Conservation (phyloP, 2,113 vertebrate species). For the Eira barbara region DNA sequence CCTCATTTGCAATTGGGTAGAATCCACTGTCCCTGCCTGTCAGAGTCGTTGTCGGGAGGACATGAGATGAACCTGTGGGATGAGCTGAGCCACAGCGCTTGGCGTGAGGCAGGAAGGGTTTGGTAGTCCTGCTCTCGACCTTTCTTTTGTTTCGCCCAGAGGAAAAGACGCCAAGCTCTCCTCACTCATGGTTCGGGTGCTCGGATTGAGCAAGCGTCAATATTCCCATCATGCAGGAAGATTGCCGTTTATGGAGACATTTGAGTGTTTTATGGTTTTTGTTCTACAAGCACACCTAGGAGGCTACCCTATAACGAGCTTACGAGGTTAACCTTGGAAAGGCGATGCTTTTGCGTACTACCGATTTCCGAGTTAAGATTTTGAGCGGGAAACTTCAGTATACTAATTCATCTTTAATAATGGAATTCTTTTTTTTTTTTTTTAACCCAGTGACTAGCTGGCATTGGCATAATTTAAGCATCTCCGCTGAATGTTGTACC, state of each 20-base stretch:
- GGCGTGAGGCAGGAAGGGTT: not conserved
- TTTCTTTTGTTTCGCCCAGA: not conserved
- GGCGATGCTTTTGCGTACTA: not conserved
- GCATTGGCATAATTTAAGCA: constrained; percentile 28
- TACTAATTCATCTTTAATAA: not conserved
- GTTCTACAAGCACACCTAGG: not conserved
- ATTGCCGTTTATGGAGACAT: not conserved
- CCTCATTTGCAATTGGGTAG: not conserved
- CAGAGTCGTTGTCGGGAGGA: not conserved
- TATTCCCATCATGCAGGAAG: not conserved
- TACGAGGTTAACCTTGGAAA: not conserved
- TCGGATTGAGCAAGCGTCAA: fast-evolving
- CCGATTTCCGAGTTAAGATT: not conserved
- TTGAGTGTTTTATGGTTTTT: not conserved
- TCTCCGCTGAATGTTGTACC: constrained; percentile 41
- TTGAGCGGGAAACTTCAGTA: not conserved
- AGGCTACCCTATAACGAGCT: not conserved
- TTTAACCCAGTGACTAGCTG: not conserved
- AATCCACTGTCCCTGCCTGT: not conserved
- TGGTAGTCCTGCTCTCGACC: fast-evolving
- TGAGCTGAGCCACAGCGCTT: not conserved
- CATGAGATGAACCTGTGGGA: not conserved
- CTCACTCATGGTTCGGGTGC: not conserved
- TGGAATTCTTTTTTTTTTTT: not conserved
- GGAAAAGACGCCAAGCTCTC: not conserved